Evolutionary conservation across 2,888 invertebrate genomes (phyloP).

Genomic region (Orthosia incerta): DNA sequence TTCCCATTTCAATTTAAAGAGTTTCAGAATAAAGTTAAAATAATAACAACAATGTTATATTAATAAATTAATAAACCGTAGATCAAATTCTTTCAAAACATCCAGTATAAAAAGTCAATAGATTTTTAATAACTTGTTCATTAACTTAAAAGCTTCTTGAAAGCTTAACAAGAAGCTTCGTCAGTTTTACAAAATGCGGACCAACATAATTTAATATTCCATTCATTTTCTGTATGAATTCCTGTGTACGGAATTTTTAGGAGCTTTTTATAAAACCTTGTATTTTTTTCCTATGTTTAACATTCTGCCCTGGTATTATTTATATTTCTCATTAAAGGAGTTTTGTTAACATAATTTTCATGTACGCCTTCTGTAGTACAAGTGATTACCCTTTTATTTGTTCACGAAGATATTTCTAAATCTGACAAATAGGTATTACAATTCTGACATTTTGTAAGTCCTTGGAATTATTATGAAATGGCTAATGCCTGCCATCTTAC

Average conservation of each 20-base stretch:
- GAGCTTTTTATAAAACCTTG: constrained; percentile 78
- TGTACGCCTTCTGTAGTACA: constrained; percentile 8
- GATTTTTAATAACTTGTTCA: constrained; percentile 87
- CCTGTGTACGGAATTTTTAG: constrained; percentile 83
- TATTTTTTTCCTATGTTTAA: constrained; percentile 70
- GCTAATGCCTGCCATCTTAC: not conserved
- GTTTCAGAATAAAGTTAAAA: not conserved
- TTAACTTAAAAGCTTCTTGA: constrained; percentile 90
- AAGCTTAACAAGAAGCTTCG: constrained; percentile 89
- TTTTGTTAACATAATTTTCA: constrained; percentile 34
- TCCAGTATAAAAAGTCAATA: constrained; percentile 83
- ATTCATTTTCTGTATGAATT: constrained; percentile 89
- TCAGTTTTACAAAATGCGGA: constrained; percentile 88
- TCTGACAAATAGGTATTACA: constrained; percentile 12
- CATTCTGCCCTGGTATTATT: constrained; percentile 63
- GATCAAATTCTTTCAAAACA: constrained; percentile 73
- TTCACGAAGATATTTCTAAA: constrained; percentile 7
- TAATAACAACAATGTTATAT: constrained; percentile 19
- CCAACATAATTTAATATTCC: constrained; percentile 90
- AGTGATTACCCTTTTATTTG: constrained; percentile 8
- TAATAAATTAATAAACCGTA: constrained; percentile 16
- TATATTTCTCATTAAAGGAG: constrained; percentile 57
- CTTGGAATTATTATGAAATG: constrained; percentile 19
- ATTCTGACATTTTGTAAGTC: constrained; percentile 35
- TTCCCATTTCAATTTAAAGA: not conserved